phyloP scores from a whole-genome alignment of 2,113 vertebrate species.

The Cottus gobio region DNA sequence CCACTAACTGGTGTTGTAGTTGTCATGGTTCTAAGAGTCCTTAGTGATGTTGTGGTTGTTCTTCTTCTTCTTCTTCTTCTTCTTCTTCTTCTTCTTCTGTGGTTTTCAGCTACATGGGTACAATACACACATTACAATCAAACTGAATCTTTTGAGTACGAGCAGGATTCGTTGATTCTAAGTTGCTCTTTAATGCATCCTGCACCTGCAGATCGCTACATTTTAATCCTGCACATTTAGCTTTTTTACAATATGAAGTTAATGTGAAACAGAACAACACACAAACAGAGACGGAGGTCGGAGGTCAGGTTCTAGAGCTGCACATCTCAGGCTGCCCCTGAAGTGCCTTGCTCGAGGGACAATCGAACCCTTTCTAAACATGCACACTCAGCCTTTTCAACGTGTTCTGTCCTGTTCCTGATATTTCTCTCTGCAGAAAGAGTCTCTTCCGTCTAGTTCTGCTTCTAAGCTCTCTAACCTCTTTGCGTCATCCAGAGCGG shows the following conservation, averaged over 20 bases:
- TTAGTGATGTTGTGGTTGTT: constrained; percentile 33
- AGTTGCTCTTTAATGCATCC: background rate
- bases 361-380: background rate
- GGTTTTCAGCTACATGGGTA: constrained; percentile 9
- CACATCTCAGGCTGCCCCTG: background rate
- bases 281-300: background rate
- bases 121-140: background rate
- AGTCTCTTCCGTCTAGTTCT: constrained; percentile 5
- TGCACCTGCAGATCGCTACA: background rate
- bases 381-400: background rate
- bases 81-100: background rate
- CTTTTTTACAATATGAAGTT: background rate
- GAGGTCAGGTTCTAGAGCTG: constrained; percentile 23
- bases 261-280: background rate
- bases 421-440: constrained; percentile 37
- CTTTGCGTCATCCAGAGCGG: constrained; percentile 29
- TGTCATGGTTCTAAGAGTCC: constrained; percentile 43
- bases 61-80: background rate
- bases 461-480: constrained; percentile 46
- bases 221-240: background rate
- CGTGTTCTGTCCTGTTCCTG: constrained; percentile 11
- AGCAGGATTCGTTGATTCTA: background rate
- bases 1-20: constrained; percentile 60
- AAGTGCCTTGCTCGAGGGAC: too few species aligned
- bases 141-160: background rate